Base-by-base conservation (phyloP, 1,140 invertebrate genomes). In the Aphaenogaster rudis region DNA sequence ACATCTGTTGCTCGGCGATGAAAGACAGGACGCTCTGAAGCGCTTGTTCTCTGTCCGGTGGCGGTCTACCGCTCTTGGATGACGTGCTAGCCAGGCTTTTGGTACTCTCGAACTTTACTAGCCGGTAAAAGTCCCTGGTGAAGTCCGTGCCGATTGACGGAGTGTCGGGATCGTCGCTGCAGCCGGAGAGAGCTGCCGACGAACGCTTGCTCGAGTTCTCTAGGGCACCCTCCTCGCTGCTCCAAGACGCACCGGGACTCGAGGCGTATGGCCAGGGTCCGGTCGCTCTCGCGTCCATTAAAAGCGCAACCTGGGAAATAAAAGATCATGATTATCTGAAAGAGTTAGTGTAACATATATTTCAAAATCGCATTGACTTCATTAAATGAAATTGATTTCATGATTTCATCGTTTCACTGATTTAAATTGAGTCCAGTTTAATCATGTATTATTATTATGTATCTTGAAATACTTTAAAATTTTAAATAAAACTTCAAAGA, bases 81-180 rank as follows among this genome's bases (percentile, higher is more conserved):
- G 97, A 97, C 79, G 97, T 97, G 9, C 97, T 97, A n/a, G 97
- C 97, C 91, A 98, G 95, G 93, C 97, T 97, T 93, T 97, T 97
- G 80, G 97, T 97, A 93, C 97, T 98, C 94, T 97, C 97, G 91
- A 97, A 97, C 94, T 97, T 97, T 50, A 98, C 97, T 71, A 98
- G 96, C 42, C 97, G 96, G 92, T 96, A 97, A 94, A 98, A 98
- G 94, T 98, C 97, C 86, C 97, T 95, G 6, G 97, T 98, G 88
- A 98, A 98, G 94, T 97, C 97, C 5, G 97, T 96, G n/a, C 97
- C 97, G 9, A 97, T 95, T 7, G 96, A 96, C 0, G 97, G 96
- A 74, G 97, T 96, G 88, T 97, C 97, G 7, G 96, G 95, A 69
- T 96, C 96, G 90, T 97, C 97, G 88, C 96, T 96, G 86, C 95